These are phyloP conservation scores for Heliconius ismenius DNA, from an alignment of 2,888 invertebrate genomes.

Conservation along the genomic window DNA sequence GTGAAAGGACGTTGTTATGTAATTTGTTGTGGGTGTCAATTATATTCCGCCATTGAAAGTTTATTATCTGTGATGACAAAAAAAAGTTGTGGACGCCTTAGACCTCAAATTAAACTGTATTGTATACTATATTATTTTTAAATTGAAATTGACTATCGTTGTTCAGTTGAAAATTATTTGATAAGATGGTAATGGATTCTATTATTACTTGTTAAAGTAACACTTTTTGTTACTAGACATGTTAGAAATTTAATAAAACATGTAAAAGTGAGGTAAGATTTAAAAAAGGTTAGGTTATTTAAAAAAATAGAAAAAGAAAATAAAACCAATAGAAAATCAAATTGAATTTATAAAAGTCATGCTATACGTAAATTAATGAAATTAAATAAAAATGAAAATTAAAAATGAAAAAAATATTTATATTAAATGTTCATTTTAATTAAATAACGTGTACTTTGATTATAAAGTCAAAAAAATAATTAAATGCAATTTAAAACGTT, in stretches of 20 bases:
- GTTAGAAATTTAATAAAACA: no score
- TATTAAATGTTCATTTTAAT: no score
- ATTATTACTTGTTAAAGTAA: background rate
- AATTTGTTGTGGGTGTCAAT: constrained; percentile 33
- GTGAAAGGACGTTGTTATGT: constrained; percentile 27
- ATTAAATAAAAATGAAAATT: no score
- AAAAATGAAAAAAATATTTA: no score
- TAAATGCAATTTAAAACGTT: constrained; percentile 18
- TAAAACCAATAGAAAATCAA: no score
- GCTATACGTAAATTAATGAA: no score
- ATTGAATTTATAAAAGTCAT: no score
- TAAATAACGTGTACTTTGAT: background rate
- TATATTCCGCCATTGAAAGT: constrained; percentile 15
- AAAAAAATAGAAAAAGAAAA: no score
- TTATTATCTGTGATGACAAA: constrained; percentile 27
- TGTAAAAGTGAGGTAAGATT: no score
- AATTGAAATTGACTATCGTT: no score
- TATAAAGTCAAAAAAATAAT: constrained; percentile 6
- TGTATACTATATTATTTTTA: background rate
- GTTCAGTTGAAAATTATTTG: background rate
- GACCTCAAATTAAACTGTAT: background rate
- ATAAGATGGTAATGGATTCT: background rate
- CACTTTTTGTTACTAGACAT: no score
- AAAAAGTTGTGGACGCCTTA: background rate
- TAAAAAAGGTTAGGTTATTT: no score